Evolutionary conservation across 1,140 invertebrate species (phyloP), one percentile per base, ranked within the genome.

Genomic region (Drosophila yakuba): DNA sequence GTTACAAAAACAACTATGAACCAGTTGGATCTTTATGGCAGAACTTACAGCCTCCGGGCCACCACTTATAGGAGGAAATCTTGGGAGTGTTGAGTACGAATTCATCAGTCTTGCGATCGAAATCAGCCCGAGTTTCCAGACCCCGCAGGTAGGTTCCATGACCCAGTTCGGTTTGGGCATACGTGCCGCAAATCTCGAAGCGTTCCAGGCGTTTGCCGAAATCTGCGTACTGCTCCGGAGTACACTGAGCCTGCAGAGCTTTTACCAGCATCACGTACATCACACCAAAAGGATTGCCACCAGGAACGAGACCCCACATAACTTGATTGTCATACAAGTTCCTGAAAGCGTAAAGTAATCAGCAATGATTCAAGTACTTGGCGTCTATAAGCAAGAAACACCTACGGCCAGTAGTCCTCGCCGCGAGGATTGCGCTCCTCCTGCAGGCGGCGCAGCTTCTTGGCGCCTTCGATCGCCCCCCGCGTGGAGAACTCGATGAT

Each of bases 231-330:
- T 99, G 98, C 71, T 98, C 96, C 7, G 96, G 93, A 0, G 95
- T 97, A 1, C 95, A 97, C 90, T 98, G 97, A 1, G 96, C 96
- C 94, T 98, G 95, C 15, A 99, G 91, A 0, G 97, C 95, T 0
- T 97, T 97, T 15, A 98, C 94, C 81, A 98, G 98, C 98, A 99
- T 98, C 0, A 97, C 95, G 93, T 96, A 97, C 93, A 99, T 98
- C 0, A 98, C 93, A 0, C 95, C 94, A 8, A 98, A 93, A 0
- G 97, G 97, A 85, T 96, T 97, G 1, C 97, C 97, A 88, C 97
- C 96, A 69, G 95, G 95, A 1, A 97, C 92, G 1, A 86, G 47
- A 7, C 74, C 80, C 75, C 75, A 76, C 47, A 91, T 5, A 1
- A 57, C 69, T 5, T 63, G 66, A 4, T 48, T 32, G 2, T 69